Evolutionary conservation across 2,797 vertebrate genomes (phyloP).

Genomic region (Aythya fuligula): DNA sequence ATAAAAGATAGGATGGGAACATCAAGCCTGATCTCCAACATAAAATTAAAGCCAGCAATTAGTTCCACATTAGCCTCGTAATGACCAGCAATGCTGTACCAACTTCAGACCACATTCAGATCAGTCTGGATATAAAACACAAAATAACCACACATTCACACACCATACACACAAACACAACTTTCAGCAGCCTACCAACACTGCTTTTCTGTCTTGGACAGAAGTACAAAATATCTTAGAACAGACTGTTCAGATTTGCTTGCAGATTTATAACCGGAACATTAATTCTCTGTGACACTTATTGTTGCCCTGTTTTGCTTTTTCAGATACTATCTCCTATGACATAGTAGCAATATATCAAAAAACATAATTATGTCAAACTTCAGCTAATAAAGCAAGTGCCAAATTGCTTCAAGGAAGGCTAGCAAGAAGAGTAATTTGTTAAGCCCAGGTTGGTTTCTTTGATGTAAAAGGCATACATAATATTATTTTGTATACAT

Average conservation of each 20-base stretch:
- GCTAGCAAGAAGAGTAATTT: background rate
- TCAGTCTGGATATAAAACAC: background rate
- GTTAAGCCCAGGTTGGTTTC: background rate
- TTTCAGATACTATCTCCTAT: background rate
- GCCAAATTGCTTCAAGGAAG: background rate
- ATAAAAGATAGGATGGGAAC: background rate
- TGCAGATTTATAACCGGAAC: background rate
- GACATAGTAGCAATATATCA: background rate
- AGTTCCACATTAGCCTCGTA: background rate
- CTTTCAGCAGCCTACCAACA: background rate
- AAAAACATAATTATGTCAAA: background rate
- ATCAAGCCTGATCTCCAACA: background rate
- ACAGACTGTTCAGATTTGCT: background rate
- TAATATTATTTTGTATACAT: accelerated
- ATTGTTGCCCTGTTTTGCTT: background rate
- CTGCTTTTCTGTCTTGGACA: background rate
- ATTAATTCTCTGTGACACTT: background rate
- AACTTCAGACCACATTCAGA: background rate
- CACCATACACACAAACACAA: background rate
- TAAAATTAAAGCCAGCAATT: background rate
- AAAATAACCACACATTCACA: background rate
- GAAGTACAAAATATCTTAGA: background rate
- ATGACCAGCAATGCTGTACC: background rate
- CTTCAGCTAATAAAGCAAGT: background rate
- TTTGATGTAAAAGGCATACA: background rate